Percentiles rank a stretch among this genome's conserved stretches.
Evolutionary conservation across 1,140 invertebrate species (phyloP).

Genomic region (Atta colombica): DNA sequence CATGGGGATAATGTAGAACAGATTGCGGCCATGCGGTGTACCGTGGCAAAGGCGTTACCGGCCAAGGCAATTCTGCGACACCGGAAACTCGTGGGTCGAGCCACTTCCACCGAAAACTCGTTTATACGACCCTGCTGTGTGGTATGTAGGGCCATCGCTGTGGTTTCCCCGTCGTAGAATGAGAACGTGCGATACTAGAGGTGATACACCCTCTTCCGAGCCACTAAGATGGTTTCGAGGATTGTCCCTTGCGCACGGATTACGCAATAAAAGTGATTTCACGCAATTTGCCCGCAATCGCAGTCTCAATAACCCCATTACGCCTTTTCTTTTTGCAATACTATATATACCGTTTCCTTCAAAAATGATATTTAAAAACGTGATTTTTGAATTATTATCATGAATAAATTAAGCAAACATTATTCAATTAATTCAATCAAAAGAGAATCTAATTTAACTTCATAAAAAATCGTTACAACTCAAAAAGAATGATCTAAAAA

Average conservation of each 20-base stretch:
- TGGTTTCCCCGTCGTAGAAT: slow-evolving; percentile 30
- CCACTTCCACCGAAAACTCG: slow-evolving; percentile 58
- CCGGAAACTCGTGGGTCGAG: slow-evolving; percentile 58
- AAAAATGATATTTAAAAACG: too few relatives aligned
- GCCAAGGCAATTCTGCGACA: slow-evolving; percentile 53
- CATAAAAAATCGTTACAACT: too few relatives aligned
- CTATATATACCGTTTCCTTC: neutral
- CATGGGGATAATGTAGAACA: slow-evolving; percentile 53
- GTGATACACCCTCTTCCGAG: slow-evolving; percentile 33
- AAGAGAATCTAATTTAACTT: too few relatives aligned
- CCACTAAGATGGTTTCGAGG: slow-evolving; percentile 45
- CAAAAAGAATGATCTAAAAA: too few relatives aligned
- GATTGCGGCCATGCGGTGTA: slow-evolving; percentile 56
- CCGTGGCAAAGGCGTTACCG: slow-evolving; percentile 52
- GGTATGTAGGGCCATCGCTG: slow-evolving; percentile 58
- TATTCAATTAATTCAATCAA: too few relatives aligned
- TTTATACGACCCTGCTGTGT: slow-evolving; percentile 59
- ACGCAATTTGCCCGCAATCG: slow-evolving; percentile 4
- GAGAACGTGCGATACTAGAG: slow-evolving; percentile 40
- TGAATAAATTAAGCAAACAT: too few relatives aligned
- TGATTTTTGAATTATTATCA: too few relatives aligned
- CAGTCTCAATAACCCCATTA: neutral
- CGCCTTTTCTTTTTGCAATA: neutral
- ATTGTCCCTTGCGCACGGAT: slow-evolving; percentile 41
- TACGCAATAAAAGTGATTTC: slow-evolving; percentile 45